Base-by-base conservation (phyloP, 2,113 vertebrate genomes). In the Pampusana beccarii region DNA sequence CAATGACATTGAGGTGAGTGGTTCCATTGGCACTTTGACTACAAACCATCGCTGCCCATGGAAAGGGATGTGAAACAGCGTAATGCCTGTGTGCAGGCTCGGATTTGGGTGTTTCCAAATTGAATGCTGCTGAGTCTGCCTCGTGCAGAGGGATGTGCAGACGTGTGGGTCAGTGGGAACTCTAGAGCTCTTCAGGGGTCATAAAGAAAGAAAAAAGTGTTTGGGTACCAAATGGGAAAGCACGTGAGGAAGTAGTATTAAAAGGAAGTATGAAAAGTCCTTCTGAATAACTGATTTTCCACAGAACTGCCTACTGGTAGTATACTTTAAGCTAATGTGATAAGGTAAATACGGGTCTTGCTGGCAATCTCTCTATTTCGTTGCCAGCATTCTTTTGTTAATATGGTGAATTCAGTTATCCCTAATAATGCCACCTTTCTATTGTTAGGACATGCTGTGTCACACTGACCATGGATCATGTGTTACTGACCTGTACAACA, bases 381-480 rank as follows among this genome's bases (percentile, higher is more conserved):
- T 62, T 56, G 40, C 13, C 28, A 79, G 50, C 18, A 31, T 4
- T 31, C 36, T 83, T 67, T 71, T 71, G 19, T 53, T 66, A 34
- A 64, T 50, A 10, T 24, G 11, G 14, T 65, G 16, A 87, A 58
- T 71, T 73, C n/a, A 20, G 21, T 56, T 36, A n/a, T 25, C 13
- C 40, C 40, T 65, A 80, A 16, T 11, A 61, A 64, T 13, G 7
- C 9, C 16, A 72, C 10, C 38, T 56, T 54, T 14, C 23, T 79
- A 1, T 46, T 74, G 17, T 9, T 16, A 21, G 42, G 56, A 38
- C 15, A 4, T 14, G 42, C 17, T 69, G 56, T 78, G 50, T 62
- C 60, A 58, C 28, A 11, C 28, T 19, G 40, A 25, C 42, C 5
- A 0, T 2, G 33, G 26, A 16, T 46, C 8, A 1, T 6, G 5